Evolutionary conservation across 1,140 invertebrate genomes (phyloP), one percentile per base, ranked within the genome.

Genomic region (Bombus confusus): DNA sequence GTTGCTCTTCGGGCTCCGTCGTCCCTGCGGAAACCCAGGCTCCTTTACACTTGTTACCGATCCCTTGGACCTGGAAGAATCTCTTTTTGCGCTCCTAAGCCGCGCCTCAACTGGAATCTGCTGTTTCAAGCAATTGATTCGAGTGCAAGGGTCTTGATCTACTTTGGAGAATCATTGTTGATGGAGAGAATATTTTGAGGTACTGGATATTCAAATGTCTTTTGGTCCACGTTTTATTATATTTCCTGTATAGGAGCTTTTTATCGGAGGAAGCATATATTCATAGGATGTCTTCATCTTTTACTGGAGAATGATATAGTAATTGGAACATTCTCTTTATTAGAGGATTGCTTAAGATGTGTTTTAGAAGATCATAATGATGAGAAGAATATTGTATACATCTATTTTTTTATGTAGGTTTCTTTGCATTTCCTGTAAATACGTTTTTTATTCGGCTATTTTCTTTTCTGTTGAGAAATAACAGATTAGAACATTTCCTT

Each of bases 1-100:
- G 41, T 74, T 79, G 47, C 82, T 88, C 62, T 88, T 75, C 28
- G 84, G 13, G 2, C 73, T 28, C 72, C 71, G 25, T 79, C 59
- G 73, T 64, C 85, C 39, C 25, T 59, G 57, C 80, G 77, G 78
- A 77, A 80, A 71, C 85, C 25, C 69, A 43, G 28, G 75, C 64
- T 71, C 64, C 66, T 28, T 47, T 83, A 79, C 71, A 62, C 59
- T 66, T 47, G 37, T 41, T 37, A 41, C 68, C 80, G n/a, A 64
- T 74, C 74, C 73, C 73, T 31, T 31, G 74, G n/a, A 43, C 18
- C 39, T 28, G 13, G 31, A 43, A 25, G 39, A 64, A 75, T 62
- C 72, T 64, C 69, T 82, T 41, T 76, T 59, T 76, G 47, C 52
- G 34, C 74, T 57, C 10, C 34, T 28, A 43, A 57, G 31, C 47